Evolutionary conservation across 1,140 invertebrate species (phyloP), one percentile per base, ranked within the genome.

Genomic region (Mamestra configurata): DNA sequence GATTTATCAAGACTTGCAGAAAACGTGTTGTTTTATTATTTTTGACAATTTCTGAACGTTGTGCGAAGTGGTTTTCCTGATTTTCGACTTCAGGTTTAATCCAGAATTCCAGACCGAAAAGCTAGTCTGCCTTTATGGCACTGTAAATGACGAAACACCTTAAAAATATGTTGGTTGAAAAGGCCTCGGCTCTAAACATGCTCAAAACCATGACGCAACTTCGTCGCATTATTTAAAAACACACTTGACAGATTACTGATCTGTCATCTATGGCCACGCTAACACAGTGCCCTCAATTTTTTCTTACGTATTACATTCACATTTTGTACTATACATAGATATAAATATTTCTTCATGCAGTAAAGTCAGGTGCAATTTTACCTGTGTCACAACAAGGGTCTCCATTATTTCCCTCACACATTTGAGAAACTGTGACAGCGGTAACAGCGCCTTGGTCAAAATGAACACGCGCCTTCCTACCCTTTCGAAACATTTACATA

Each of bases 161-260:
- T n/a, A n/a, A n/a, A n/a, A n/a, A n/a, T n/a, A 8, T 40, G 10
- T 8, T 40, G n/a, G 0, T 18, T 18, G 18, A 22, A 22, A 53
- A 11, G 22, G 1, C 18, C 22, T 22, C 18, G 20, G 8, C 6
- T 20, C 18, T 22, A n/a, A 64, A 64, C 43, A 61, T 35, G n/a
- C 15, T 8, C 27, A 61, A 35, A 61, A n/a, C 15, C 0, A 18
- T 22, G 35, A 66, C 35, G 35, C 35, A 66, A 40, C 27, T 20
- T n/a, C 35, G 61, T 22, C 61, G 61, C 18, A 31, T 66, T 40
- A 66, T 66, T 64, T 66, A 66, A 66, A 66, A 66, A 35, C 31
- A 37, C 35, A 11, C 18, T 40, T 66, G 61, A 40, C 61, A 66
- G 35, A 20, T 66, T 66, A 40, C 35, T 40, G 35, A 20, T 40